Base-by-base conservation (phyloP, 2,888 invertebrate species). In the Agrotis segetum region DNA sequence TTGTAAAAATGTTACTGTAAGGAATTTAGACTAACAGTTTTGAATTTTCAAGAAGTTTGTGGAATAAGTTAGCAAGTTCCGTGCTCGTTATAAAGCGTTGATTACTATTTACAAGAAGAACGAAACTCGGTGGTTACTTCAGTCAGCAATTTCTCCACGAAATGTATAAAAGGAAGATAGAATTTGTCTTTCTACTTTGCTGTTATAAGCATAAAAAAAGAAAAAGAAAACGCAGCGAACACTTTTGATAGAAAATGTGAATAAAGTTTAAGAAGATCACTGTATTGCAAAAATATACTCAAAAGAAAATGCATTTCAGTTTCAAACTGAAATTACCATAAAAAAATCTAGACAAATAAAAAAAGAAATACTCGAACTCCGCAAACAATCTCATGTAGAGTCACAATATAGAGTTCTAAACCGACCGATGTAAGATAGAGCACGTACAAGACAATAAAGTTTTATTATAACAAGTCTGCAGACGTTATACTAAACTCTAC, bases 361-460 rank as follows among this genome's bases (percentile, higher is more conserved):
- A 44, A 56, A 34, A 9, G 11, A 40, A 40, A 40, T 40, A n/a
- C 34, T 56, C 7, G 24, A 24, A 50, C 24, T 5, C 34, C 40
- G 13, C 46, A 52, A 40, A 74, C 60, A 78, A 78, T 69, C 46
- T 19, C 66, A 60, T 66, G 59, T 50, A 77, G 9, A 67, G 58
- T 79, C 67, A 56, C 71, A 75, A 56, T 79, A 71, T 64, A 82
- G 46, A 74, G 59, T 75, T 69, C 55, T 64, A 67, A 74, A 71
- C 61, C 70, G 34, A 49, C 53, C 64, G 60, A 74, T 81, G 59
- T 65, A 62, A 74, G 81, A 84, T 76, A 82, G 65, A 74, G 66
- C 85, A 85, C 85, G 83, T 85, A 77, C 78, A 64, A 63, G 50
- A 55, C 72, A 75, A 83, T 82, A 85, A 83, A 82, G 65, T 83